These are phyloP conservation scores for Drosophila ezoana DNA, from an alignment of 2,888 invertebrate genomes.

Conservation along the genomic window DNA sequence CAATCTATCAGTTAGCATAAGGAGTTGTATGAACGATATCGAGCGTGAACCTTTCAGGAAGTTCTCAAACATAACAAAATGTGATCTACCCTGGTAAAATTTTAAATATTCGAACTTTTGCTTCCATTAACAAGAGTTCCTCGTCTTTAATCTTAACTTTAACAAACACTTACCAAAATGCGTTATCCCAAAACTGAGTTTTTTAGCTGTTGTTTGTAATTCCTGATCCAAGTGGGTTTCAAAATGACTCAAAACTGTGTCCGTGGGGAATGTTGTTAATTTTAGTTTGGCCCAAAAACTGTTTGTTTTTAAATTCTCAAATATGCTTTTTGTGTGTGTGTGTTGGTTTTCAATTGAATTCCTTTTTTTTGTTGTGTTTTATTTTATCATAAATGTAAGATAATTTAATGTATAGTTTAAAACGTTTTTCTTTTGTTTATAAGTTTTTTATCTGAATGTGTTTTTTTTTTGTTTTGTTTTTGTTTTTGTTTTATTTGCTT, in stretches of 20 bases:
- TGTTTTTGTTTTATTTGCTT: conserved; percentile 25
- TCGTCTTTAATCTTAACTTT: not conserved
- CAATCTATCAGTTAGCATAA: too few species aligned
- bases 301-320: conserved; percentile 58
- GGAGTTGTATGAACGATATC: too few species aligned
- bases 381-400: conserved; percentile 56
- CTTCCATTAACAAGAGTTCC: too few species aligned
- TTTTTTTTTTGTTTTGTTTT: conserved; percentile 39
- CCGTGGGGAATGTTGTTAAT: conserved; percentile 36
- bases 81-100: too few species aligned
- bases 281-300: conserved; percentile 51
- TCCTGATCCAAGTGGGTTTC: conserved; percentile 20
- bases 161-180: conserved; percentile 39
- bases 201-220: conserved; percentile 5
- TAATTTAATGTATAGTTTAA: conserved; percentile 68
- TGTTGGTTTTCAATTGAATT: conserved; percentile 25
- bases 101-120: too few species aligned
- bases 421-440: conserved; percentile 37
- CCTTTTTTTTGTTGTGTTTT: conserved; percentile 20
- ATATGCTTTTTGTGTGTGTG: conserved; percentile 46
- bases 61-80: too few species aligned
- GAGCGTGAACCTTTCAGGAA: too few species aligned
- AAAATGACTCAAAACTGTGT: conserved; percentile 9
- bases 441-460: conserved; percentile 50
- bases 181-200: conserved; percentile 28